phyloP scores from a whole-genome alignment of 2,113 vertebrate species.

The Pterophyllum scalare region DNA sequence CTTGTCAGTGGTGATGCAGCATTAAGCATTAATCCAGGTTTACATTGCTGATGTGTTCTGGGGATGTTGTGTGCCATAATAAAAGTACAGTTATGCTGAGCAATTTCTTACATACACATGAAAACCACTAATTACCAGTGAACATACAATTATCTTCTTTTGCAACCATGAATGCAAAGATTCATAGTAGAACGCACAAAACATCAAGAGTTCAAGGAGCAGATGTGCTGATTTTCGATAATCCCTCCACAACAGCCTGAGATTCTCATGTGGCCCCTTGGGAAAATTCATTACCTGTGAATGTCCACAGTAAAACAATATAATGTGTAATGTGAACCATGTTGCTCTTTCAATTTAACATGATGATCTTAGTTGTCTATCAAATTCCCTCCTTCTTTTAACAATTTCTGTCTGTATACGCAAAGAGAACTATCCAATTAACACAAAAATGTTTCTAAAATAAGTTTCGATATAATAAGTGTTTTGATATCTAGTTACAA shows the following conservation, averaged over 20 bases:
- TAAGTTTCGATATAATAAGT: not conserved
- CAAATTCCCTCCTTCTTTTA: not conserved
- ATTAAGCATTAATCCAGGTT: slow-evolving; percentile 44
- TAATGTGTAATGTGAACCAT: not conserved
- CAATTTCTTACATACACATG: not conserved
- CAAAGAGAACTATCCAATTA: not conserved
- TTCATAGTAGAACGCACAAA: not conserved
- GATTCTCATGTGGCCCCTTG: not conserved
- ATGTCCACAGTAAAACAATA: not conserved
- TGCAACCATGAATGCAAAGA: not conserved
- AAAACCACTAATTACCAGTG: not conserved
- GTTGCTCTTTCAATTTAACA: not conserved
- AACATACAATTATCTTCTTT: not conserved
- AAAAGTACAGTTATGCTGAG: not conserved
- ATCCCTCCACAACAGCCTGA: not conserved
- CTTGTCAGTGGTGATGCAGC: slow-evolving; percentile 47
- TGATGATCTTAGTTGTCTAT: not conserved
- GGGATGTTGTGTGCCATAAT: not conserved
- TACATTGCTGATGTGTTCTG: not conserved
- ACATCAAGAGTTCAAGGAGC: not conserved
- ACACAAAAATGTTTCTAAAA: not conserved
- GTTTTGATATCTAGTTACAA: not conserved
- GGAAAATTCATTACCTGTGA: not conserved
- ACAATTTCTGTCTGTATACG: not conserved
- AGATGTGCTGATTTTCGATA: not conserved